Base-by-base conservation (phyloP, 2,888 invertebrate genomes). In the Deroplatys truncata region DNA sequence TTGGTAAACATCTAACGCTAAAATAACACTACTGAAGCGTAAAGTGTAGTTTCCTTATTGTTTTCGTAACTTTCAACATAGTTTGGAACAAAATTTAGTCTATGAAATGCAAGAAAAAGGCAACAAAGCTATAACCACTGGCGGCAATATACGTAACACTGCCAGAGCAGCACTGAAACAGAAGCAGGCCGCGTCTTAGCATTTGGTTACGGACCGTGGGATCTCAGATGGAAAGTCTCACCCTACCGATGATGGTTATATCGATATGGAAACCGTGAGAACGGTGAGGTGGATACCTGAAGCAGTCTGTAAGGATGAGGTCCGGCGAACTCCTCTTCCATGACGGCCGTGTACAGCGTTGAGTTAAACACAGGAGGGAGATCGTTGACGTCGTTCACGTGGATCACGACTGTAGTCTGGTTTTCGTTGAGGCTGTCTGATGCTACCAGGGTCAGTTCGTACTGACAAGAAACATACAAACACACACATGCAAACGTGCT, bases 381-480 rank as follows among this genome's bases (percentile, higher is more conserved):
- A 94, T 98, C 98, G 94, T 98, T 98, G 93, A 97, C 97, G 94
- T 98, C 98, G 92, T 96, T 96, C 92, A 98, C 95, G 93, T 96
- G 96, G 92, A 98, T 96, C 92, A 97, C 95, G 92, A 98, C 97
- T 90, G 95, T 96, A 92, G 98, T 98, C 92, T 96, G 96, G 95
- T 97, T 97, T 94, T 98, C 98, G 95, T 97, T 97, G 94, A 97
- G 96, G 93, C 98, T 97, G 94, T 98, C 97, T 91, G 98, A 98
- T 91, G 97, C 97, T 93, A 98, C 97, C 95, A 97, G 95, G 93
- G 97, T 97, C 94, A 98, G 95, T 94, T 97, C 97, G 95, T 97
- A 98, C 97, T 97, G 95, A 93, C 90, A 89, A 85, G 56, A 92
- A 94, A 94, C 90, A 90, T 84, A 83, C 89, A 90, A 90, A 91